A percentile compares a stretch with the other conserved stretches of the same genome.
Evolutionary conservation across 2,888 invertebrate species (phyloP).

Genomic region (Pollenia labialis): DNA sequence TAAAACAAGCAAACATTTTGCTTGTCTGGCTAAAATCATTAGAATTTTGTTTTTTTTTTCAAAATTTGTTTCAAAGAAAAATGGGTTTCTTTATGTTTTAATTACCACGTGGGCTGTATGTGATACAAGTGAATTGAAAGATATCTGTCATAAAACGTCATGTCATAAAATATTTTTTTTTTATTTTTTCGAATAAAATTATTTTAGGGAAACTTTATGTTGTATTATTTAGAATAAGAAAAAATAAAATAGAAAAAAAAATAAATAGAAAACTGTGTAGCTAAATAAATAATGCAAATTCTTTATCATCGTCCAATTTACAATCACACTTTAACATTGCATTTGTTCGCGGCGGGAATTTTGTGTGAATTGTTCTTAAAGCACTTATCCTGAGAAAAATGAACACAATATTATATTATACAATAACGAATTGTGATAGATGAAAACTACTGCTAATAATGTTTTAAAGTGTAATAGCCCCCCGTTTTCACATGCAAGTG

Average conservation of each 20-base stretch:
- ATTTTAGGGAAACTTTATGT: not conserved
- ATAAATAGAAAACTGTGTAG: slow-evolving; percentile 3
- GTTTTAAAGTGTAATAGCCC: too few species aligned
- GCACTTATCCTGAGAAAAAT: too few species aligned
- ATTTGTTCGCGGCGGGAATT: too few species aligned
- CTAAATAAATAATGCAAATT: too few species aligned
- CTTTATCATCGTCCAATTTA: too few species aligned
- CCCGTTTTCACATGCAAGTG: too few species aligned
- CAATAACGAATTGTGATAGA: too few species aligned
- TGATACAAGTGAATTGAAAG: slow-evolving; percentile 68
- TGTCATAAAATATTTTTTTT: slow-evolving; percentile 33
- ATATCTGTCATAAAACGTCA: slow-evolving; percentile 72
- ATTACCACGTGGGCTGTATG: slow-evolving; percentile 66
- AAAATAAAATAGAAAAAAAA: slow-evolving; percentile 9
- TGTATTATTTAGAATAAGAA: slow-evolving; percentile 10
- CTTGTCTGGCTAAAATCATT: slow-evolving; percentile 28
- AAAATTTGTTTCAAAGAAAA: slow-evolving; percentile 47
- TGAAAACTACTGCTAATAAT: too few species aligned
- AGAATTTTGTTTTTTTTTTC: slow-evolving; percentile 36
- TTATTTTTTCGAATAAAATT: too few species aligned
- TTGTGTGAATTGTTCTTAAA: too few species aligned
- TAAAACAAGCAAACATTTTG: not conserved
- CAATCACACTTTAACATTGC: too few species aligned
- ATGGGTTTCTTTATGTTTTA: slow-evolving; percentile 62
- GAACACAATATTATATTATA: too few species aligned